These are phyloP conservation scores for Tragelaphus scriptus DNA, from an alignment of 2,113 vertebrate genomes.

Conservation along the genomic window DNA sequence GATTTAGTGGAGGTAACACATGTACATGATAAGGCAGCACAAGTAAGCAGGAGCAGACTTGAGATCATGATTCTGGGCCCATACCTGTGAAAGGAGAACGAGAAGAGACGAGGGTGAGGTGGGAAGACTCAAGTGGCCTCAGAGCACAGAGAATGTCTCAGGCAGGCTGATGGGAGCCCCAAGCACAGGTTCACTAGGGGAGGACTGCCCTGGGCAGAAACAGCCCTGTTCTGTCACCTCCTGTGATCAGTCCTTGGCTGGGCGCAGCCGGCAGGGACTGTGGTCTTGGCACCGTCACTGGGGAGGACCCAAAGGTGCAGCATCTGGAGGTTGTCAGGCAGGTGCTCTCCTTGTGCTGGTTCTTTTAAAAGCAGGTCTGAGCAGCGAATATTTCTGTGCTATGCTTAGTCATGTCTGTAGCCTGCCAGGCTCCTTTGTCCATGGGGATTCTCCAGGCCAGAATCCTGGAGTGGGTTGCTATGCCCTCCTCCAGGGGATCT, in stretches of 20 bases:
- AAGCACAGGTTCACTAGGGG: background rate
- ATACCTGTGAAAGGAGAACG: background rate
- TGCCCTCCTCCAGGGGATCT: background rate
- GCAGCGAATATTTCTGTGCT: background rate
- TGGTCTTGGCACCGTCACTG: background rate
- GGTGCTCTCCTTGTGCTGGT: background rate
- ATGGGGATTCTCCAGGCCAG: background rate
- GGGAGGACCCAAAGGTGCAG: no score
- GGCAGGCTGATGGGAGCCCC: background rate
- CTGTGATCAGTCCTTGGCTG: background rate
- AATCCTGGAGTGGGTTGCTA: background rate
- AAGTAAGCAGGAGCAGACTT: background rate
- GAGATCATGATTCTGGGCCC: rapidly evolving
- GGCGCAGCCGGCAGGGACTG: background rate
- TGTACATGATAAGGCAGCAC: background rate
- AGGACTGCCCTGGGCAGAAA: background rate
- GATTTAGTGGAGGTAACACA: background rate
- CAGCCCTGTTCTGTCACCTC: background rate
- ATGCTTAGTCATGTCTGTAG: background rate
- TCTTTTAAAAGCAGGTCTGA: background rate
- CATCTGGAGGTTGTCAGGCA: background rate
- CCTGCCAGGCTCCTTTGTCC: background rate
- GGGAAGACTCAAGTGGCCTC: background rate
- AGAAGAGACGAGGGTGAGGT: background rate
- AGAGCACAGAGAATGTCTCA: background rate